Evolutionary conservation across 2,888 invertebrate species (phyloP).

Genomic region (Tromatobia lineatoria): DNA sequence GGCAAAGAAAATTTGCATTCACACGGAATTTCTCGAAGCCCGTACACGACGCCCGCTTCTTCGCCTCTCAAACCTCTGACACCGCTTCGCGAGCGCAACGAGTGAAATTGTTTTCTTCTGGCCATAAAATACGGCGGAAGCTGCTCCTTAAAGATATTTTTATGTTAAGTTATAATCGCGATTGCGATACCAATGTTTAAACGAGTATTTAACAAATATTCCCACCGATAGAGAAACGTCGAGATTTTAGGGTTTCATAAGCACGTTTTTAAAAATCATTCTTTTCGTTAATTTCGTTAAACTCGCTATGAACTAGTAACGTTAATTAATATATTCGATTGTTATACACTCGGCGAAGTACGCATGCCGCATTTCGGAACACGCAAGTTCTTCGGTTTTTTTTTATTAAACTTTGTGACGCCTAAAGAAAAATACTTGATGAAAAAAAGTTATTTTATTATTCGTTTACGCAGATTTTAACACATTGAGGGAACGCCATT

Average conservation of each 20-base stretch:
- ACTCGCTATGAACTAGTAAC: slow-evolving; percentile 21
- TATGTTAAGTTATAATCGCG: slow-evolving; percentile 22
- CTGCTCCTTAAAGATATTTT: slow-evolving; percentile 35
- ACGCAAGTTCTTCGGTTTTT: slow-evolving; percentile 7
- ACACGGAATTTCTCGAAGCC: slow-evolving; percentile 81
- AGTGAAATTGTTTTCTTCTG: slow-evolving; percentile 67
- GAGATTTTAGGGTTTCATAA: slow-evolving; percentile 29
- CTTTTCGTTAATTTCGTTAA: slow-evolving; percentile 13
- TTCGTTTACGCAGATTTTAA: not conserved
- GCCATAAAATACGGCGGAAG: slow-evolving; percentile 16
- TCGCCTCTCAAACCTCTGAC: slow-evolving; percentile 83
- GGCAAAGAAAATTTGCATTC: slow-evolving; percentile 86
- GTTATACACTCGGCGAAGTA: slow-evolving; percentile 54
- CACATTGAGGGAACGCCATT: not conserved
- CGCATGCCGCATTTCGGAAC: slow-evolving; percentile 13
- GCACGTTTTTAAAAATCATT: slow-evolving; percentile 18
- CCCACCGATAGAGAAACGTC: slow-evolving; percentile 29
- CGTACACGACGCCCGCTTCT: slow-evolving; percentile 76
- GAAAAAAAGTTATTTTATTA: not conserved
- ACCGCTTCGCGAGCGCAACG: slow-evolving; percentile 86
- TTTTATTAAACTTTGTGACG: not conserved
- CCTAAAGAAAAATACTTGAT: too few relatives aligned
- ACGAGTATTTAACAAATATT: slow-evolving; percentile 37
- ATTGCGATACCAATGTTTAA: slow-evolving; percentile 42
- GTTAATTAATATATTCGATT: slow-evolving; percentile 59